Conservation (phyloP, 1,140 invertebrate species). For the Platyscapa corneri region DNA sequence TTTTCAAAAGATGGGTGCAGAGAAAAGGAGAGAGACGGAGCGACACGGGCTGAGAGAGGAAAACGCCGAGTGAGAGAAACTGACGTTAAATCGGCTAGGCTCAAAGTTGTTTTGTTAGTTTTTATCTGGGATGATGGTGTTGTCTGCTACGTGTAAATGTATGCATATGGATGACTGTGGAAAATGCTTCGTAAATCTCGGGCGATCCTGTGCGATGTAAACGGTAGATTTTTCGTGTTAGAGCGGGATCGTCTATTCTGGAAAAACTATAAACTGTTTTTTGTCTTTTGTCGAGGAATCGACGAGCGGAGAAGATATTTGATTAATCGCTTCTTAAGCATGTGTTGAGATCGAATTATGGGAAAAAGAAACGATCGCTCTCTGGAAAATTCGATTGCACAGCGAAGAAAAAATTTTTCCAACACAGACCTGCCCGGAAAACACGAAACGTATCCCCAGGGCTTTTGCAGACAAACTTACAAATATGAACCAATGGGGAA, state of each 20-base stretch:
- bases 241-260: neutral
- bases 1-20: slow-evolving; percentile 50
- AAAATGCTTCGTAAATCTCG: slow-evolving; percentile 61
- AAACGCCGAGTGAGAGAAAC: slow-evolving; percentile 35
- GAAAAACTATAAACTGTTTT: neutral
- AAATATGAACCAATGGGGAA: slow-evolving; percentile 2
- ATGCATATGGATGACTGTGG: slow-evolving; percentile 55
- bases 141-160: slow-evolving; percentile 41
- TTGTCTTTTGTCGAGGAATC: slow-evolving; percentile 8
- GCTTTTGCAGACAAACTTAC: neutral
- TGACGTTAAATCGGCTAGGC: slow-evolving; percentile 64
- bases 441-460: neutral
- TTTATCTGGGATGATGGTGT: slow-evolving; percentile 56
- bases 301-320: slow-evolving; percentile 38
- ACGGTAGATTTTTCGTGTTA: slow-evolving; percentile 13
- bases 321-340: slow-evolving; percentile 26
- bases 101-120: slow-evolving; percentile 71
- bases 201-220: slow-evolving; percentile 59
- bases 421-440: neutral
- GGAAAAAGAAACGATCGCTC: neutral
- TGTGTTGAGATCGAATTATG: neutral
- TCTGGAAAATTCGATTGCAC: neutral
- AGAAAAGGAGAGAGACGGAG: neutral
- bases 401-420: slow-evolving; percentile 36
- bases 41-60: slow-evolving; percentile 33